A percentile compares a stretch with the other conserved stretches of the same genome.
Conservation (phyloP, 2,888 invertebrate species). For the Lycophotia porphyrea region DNA sequence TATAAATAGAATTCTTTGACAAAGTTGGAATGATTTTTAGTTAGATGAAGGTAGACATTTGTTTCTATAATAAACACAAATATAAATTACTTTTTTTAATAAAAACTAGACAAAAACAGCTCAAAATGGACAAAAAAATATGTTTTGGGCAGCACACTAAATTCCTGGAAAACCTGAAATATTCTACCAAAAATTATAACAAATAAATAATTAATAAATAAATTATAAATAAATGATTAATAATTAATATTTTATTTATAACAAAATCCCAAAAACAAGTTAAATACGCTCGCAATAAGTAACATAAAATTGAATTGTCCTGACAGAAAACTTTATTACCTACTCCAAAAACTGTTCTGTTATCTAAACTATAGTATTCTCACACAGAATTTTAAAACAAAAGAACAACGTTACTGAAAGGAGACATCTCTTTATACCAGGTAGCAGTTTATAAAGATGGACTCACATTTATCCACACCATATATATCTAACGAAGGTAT, state of each 20-base stretch:
- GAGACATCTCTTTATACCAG: constrained; percentile 23
- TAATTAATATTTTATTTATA: no score
- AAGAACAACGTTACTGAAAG: constrained; percentile 22
- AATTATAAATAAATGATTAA: no score
- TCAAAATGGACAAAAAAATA: not conserved
- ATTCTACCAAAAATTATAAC: no score
- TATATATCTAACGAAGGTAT: not conserved
- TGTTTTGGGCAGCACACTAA: not conserved
- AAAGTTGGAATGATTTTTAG: no score
- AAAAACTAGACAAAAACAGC: not conserved
- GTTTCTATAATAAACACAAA: not conserved
- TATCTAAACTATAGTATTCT: constrained; percentile 27
- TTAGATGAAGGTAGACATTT: not conserved
- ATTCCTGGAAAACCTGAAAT: not conserved
- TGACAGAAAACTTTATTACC: constrained; percentile 23
- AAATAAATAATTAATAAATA: no score
- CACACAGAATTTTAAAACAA: constrained; percentile 46
- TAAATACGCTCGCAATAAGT: not conserved
- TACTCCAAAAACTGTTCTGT: constrained; percentile 15
- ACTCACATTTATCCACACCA: not conserved
- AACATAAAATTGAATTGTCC: not conserved
- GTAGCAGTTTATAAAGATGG: constrained; percentile 21
- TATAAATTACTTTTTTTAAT: not conserved
- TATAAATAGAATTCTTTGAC: no score
- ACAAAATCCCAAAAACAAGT: not conserved